These are phyloP conservation scores for Clistopyga incitator DNA, from an alignment of 2,888 invertebrate species.

Conservation along the genomic window DNA sequence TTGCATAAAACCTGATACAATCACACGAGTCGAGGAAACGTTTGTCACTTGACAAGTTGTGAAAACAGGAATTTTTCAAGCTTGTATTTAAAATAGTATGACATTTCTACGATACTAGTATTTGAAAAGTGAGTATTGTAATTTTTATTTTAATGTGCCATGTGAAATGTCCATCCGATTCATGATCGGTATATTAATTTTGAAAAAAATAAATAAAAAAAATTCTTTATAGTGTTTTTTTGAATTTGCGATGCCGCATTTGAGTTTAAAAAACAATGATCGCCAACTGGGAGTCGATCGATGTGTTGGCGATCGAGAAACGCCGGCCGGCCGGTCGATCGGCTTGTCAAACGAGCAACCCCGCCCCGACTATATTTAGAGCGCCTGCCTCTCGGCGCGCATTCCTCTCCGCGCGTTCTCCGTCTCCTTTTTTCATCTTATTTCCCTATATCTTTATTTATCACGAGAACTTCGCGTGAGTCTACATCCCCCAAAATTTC, in stretches of 20 bases:
- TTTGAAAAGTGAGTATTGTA: no score
- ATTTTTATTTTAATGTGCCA: no score
- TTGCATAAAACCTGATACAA: no score
- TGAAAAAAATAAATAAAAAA: no score
- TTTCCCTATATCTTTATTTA: background rate
- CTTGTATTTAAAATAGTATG: no score
- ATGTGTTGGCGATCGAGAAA: conserved; percentile 39
- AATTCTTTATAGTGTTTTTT: no score
- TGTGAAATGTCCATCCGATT: no score
- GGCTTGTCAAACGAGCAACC: conserved; percentile 68
- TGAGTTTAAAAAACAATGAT: background rate
- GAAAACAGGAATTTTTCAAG: no score
- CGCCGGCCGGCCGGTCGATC: conserved; percentile 65
- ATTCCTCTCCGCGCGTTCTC: conserved; percentile 24
- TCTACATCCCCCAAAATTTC: background rate
- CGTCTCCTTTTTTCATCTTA: background rate
- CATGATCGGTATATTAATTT: no score
- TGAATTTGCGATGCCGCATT: background rate
- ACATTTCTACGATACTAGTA: no score
- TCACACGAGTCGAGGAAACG: no score
- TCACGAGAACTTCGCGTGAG: background rate
- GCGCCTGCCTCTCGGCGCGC: background rate
- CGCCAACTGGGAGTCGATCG: background rate
- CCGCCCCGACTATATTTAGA: conserved; percentile 70
- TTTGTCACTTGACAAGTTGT: no score